Percentiles rank a stretch among this genome's conserved stretches.
Evolutionary conservation across 2,113 vertebrate genomes (phyloP).

Genomic region (Rhipidura dahli): DNA sequence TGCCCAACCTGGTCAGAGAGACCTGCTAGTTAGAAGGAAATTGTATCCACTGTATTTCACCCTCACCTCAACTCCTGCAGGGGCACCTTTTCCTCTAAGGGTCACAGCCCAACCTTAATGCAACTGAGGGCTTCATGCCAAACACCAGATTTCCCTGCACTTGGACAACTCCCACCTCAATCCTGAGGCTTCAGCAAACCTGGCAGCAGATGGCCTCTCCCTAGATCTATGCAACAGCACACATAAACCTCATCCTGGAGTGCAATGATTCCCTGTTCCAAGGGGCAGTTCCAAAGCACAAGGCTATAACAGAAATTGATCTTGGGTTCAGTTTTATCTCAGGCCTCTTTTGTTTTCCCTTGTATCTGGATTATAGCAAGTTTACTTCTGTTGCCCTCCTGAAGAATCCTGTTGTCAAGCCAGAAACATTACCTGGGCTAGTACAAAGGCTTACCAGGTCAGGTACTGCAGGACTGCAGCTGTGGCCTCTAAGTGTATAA

Average conservation of each 20-base stretch:
- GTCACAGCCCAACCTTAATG: background rate
- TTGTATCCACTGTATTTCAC: background rate
- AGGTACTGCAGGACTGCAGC: background rate
- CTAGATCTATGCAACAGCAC: background rate
- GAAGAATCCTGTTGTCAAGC: background rate
- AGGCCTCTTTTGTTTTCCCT: background rate
- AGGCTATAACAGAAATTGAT: background rate
- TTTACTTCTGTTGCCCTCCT: background rate
- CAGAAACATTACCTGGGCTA: background rate
- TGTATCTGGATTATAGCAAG: background rate
- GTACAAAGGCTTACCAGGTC: background rate
- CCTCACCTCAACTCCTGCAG: background rate
- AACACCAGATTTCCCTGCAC: background rate
- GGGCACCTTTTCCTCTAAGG: background rate
- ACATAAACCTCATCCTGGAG: background rate
- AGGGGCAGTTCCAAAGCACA: background rate
- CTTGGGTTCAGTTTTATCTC: background rate
- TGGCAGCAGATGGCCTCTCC: background rate
- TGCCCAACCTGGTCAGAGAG: background rate
- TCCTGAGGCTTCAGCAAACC: background rate
- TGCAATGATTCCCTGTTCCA: background rate
- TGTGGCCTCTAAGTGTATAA: background rate
- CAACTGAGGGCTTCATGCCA: background rate
- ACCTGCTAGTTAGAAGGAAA: background rate
- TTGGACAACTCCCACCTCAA: background rate